phyloP scores from a whole-genome alignment of 2,113 vertebrate genomes.

The Calidris pygmaea region DNA sequence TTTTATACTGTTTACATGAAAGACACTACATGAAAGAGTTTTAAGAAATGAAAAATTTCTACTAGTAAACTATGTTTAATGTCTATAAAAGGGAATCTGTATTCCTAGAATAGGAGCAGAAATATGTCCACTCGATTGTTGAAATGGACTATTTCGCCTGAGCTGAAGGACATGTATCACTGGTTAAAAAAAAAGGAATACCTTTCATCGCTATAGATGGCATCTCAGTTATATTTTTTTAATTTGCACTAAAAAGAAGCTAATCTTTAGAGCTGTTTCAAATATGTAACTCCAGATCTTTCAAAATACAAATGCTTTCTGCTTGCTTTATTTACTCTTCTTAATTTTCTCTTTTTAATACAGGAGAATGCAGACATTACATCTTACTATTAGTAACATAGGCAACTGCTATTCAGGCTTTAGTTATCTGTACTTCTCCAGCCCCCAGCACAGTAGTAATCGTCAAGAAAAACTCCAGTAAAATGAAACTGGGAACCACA shows the following conservation, averaged over 20 bases:
- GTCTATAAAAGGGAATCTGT: background rate
- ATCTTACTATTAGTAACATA: background rate
- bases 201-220: background rate
- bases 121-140: constrained; percentile 16
- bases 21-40: background rate
- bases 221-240: background rate
- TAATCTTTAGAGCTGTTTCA: background rate
- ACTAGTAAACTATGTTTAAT: background rate
- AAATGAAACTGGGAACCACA: background rate
- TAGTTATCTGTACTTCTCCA: background rate
- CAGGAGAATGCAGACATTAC: background rate
- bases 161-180: background rate
- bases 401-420: background rate
- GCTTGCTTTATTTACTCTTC: background rate
- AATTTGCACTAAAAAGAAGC: background rate
- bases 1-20: constrained; percentile 19
- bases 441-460: background rate
- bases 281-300: background rate
- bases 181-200: background rate
- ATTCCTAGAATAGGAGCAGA: constrained; percentile 19
- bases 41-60: constrained; percentile 16
- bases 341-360: background rate
- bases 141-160: background rate
- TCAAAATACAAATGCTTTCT: background rate
- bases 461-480: background rate